Percentiles rank a stretch among this genome's conserved stretches.
These are phyloP conservation scores for Mechanitis messenoides DNA, from an alignment of 2,888 invertebrate genomes.

Conservation along the genomic window DNA sequence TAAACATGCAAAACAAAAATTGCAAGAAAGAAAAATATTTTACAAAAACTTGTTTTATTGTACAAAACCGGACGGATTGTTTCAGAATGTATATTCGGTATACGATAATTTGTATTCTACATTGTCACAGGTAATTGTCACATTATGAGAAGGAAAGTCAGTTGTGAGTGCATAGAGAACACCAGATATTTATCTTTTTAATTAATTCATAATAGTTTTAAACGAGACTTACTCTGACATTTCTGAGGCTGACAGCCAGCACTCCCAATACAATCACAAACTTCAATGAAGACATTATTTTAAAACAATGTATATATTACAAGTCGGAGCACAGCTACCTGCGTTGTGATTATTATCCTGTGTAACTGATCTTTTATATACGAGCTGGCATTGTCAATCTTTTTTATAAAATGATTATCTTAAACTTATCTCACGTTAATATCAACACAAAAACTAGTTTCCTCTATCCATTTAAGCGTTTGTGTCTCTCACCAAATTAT, in stretches of 20 bases:
- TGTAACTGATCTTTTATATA: slow-evolving; percentile 30
- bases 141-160: too few relatives aligned
- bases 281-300: slow-evolving; percentile 19
- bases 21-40: too few relatives aligned
- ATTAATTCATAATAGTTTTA: background rate
- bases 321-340: slow-evolving; percentile 18
- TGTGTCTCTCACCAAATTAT: too few relatives aligned
- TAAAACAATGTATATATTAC: slow-evolving; percentile 10
- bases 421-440: slow-evolving; percentile 8
- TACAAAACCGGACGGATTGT: too few relatives aligned
- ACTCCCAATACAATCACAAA: slow-evolving; percentile 29
- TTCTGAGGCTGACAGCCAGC: slow-evolving; percentile 29
- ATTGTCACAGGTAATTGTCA: too few relatives aligned
- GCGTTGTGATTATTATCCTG: slow-evolving; percentile 16
- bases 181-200: slow-evolving; percentile 7
- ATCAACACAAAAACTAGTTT: too few relatives aligned
- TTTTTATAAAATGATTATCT: slow-evolving; percentile 26
- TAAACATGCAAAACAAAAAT: too few relatives aligned
- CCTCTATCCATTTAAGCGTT: too few relatives aligned
- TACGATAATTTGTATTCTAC: too few relatives aligned
- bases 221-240: slow-evolving; percentile 30
- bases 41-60: too few relatives aligned
- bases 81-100: too few relatives aligned
- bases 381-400: slow-evolving; percentile 26
- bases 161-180: too few relatives aligned